A percentile compares a stretch with the other conserved stretches of the same genome.
These are phyloP conservation scores for Tachypleus tridentatus DNA, from an alignment of 1,140 invertebrate genomes.

Conservation along the genomic window DNA sequence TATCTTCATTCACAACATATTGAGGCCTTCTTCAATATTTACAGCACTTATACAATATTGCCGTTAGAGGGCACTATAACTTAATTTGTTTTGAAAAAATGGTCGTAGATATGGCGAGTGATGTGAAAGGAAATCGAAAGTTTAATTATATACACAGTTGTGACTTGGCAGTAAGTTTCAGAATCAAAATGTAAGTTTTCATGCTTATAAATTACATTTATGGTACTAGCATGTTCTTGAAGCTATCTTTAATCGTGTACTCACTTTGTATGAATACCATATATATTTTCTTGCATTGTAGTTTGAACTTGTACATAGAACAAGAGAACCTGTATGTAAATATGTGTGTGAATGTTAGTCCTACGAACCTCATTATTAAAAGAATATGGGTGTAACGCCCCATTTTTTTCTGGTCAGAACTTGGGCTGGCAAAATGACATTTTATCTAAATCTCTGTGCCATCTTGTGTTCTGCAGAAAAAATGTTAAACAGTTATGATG, in stretches of 20 bases:
- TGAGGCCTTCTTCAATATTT: too few relatives aligned
- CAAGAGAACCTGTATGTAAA: neutral
- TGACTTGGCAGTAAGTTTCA: constrained; percentile 66
- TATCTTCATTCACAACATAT: too few relatives aligned
- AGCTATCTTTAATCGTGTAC: neutral
- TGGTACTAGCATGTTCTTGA: neutral
- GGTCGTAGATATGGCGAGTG: neutral
- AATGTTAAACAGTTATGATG: too few relatives aligned
- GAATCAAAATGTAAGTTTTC: constrained; percentile 81
- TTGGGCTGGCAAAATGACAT: too few relatives aligned
- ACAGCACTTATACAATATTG: too few relatives aligned
- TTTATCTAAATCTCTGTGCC: too few relatives aligned
- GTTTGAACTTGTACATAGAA: too few relatives aligned
- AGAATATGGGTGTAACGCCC: too few relatives aligned
- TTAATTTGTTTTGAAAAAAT: too few relatives aligned
- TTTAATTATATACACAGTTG: constrained; percentile 68
- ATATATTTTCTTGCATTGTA: neutral
- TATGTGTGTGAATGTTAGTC: neutral
- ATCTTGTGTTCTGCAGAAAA: too few relatives aligned
- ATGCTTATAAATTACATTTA: neutral
- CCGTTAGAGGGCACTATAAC: too few relatives aligned
- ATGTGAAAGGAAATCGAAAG: constrained; percentile 10
- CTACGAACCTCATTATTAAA: neutral
- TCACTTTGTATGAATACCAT: neutral
- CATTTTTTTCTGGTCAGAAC: too few relatives aligned